These are phyloP conservation scores for Silurus lanzhouensis DNA, from an alignment of 2,797 vertebrate species.

Conservation along the genomic window DNA sequence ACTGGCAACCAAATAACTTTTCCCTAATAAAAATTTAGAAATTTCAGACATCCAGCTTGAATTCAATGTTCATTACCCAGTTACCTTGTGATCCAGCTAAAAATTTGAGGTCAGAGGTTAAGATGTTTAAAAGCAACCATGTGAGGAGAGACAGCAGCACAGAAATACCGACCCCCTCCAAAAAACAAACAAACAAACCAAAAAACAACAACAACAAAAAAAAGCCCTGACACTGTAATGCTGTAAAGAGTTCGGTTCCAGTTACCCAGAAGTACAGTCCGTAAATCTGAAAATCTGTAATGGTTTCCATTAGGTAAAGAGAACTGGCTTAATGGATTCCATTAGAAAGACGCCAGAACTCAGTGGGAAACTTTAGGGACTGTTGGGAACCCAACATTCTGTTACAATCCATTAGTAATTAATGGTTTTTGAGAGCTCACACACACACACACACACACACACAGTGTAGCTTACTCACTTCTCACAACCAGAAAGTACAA, in stretches of 20 bases:
- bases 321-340: neutral
- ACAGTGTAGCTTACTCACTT: neutral
- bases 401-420: neutral
- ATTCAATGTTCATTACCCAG: too few species aligned
- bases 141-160: neutral
- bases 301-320: neutral
- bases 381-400: neutral
- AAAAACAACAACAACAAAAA: too few species aligned
- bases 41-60: neutral
- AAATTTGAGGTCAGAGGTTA: neutral
- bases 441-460: neutral
- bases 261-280: neutral
- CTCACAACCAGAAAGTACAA: neutral
- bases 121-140: neutral
- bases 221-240: neutral
- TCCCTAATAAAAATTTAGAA: neutral
- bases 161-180: neutral
- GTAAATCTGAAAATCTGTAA: neutral
- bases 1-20: neutral
- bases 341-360: neutral
- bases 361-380: neutral
- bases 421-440: too few species aligned
- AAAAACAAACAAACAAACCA: neutral
- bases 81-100: too few species aligned
- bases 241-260: too few species aligned